These are phyloP conservation scores for Callosobruchus maculatus DNA, from an alignment of 2,888 invertebrate genomes.

Conservation along the genomic window DNA sequence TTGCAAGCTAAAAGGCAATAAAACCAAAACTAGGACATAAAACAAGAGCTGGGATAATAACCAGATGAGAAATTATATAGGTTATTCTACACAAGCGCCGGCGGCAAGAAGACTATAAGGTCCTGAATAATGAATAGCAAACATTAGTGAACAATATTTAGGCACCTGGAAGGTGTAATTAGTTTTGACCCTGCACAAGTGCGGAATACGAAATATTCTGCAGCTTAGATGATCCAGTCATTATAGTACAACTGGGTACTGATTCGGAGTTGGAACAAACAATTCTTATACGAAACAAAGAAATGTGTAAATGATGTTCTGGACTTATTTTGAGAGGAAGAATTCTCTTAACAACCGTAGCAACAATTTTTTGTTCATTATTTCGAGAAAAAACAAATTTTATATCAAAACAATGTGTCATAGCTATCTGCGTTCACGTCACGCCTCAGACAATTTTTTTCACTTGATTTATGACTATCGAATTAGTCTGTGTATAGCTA, in stretches of 20 bases:
- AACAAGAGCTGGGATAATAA: neutral
- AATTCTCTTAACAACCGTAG: too few relatives aligned
- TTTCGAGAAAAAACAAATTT: too few relatives aligned
- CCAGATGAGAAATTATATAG: neutral
- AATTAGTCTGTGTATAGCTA: too few relatives aligned
- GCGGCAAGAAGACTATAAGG: neutral
- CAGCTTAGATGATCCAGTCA: neutral
- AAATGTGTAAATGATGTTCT: too few relatives aligned
- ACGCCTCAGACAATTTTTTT: too few relatives aligned
- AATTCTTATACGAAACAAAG: too few relatives aligned
- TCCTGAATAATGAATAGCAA: neutral
- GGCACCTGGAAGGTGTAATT: neutral
- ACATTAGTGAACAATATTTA: neutral
- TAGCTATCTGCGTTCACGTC: too few relatives aligned
- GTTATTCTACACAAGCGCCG: neutral
- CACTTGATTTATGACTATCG: too few relatives aligned
- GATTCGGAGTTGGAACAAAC: too few relatives aligned
- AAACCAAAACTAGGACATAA: neutral
- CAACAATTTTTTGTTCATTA: too few relatives aligned
- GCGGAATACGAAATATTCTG: neutral
- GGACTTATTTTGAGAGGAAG: too few relatives aligned
- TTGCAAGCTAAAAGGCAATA: conserved; percentile 1
- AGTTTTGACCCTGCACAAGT: neutral
- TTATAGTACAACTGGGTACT: neutral
- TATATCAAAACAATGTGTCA: too few relatives aligned